Conservation (phyloP, 2,797 vertebrate species). For the Fundulus diaphanus region DNA sequence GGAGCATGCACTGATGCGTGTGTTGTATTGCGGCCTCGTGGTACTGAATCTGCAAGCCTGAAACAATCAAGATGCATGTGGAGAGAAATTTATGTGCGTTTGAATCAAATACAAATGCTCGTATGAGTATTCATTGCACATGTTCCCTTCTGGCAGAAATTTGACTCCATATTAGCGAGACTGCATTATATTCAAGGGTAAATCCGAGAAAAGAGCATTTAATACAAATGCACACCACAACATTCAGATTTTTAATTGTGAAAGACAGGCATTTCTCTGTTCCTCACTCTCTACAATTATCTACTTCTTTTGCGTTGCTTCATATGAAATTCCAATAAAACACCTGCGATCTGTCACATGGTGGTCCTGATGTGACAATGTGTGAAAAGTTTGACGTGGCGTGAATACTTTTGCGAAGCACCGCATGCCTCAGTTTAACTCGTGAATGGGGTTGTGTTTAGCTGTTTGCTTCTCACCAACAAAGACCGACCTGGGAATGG, state of each 20-base stretch:
- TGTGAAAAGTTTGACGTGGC: neutral
- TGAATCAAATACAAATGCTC: too few species aligned
- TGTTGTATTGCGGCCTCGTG: too few species aligned
- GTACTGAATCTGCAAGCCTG: too few species aligned
- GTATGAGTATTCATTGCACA: too few species aligned
- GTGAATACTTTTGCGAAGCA: neutral
- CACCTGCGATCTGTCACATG: neutral
- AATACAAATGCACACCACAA: neutral
- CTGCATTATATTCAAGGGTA: too few species aligned
- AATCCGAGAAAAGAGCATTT: neutral
- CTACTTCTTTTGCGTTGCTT: neutral
- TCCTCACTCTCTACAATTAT: neutral
- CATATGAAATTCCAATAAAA: neutral
- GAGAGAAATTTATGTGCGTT: too few species aligned
- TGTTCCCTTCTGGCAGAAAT: too few species aligned
- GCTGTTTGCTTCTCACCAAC: neutral
- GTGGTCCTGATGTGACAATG: neutral
- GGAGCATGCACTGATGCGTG: too few species aligned
- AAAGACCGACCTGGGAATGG: slow-evolving; percentile 2
- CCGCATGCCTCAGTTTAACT: neutral
- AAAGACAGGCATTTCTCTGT: too few species aligned
- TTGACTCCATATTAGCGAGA: too few species aligned
- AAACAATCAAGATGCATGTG: too few species aligned
- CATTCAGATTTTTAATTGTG: neutral
- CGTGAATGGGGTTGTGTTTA: neutral